phyloP scores from a whole-genome alignment of 2,113 vertebrate genomes.

The Esox niger region DNA sequence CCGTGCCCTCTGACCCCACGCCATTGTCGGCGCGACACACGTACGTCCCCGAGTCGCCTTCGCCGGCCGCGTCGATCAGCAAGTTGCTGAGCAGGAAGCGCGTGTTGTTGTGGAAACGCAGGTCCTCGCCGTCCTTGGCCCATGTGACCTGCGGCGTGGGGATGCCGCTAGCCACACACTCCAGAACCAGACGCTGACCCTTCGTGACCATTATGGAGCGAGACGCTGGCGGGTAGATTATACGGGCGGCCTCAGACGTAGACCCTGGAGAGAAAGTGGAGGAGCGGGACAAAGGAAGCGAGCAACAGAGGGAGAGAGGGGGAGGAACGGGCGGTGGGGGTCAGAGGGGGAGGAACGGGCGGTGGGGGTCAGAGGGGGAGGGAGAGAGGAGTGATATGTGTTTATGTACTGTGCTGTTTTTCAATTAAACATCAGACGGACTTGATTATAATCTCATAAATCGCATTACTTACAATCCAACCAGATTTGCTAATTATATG shows the following conservation, averaged over 20 bases:
- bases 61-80: slow-evolving; percentile 84
- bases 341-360: too few species aligned
- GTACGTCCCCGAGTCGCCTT: slow-evolving; percentile 91
- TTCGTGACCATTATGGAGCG: slow-evolving; percentile 95
- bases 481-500: too few species aligned
- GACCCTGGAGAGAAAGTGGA: slow-evolving; percentile 77
- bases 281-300: too few species aligned
- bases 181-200: slow-evolving; percentile 92
- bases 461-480: too few species aligned
- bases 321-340: slow-evolving; percentile 9
- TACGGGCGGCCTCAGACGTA: slow-evolving; percentile 88
- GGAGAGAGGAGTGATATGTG: too few species aligned
- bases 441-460: too few species aligned
- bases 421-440: too few species aligned
- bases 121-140: slow-evolving; percentile 85
- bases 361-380: not conserved
- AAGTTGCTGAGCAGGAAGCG: slow-evolving; percentile 94
- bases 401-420: too few species aligned
- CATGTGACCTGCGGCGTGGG: slow-evolving; percentile 89
- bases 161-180: slow-evolving; percentile 94
- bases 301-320: not conserved
- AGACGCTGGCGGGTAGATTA: slow-evolving; percentile 89
- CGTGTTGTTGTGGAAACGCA: slow-evolving; percentile 85
- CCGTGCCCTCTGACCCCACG: slow-evolving; percentile 70
- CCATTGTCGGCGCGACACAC: slow-evolving; percentile 87